A percentile compares a stretch with the other conserved stretches of the same genome.
phyloP scores from a whole-genome alignment of 2,888 invertebrate species.

The Brenthis ino region DNA sequence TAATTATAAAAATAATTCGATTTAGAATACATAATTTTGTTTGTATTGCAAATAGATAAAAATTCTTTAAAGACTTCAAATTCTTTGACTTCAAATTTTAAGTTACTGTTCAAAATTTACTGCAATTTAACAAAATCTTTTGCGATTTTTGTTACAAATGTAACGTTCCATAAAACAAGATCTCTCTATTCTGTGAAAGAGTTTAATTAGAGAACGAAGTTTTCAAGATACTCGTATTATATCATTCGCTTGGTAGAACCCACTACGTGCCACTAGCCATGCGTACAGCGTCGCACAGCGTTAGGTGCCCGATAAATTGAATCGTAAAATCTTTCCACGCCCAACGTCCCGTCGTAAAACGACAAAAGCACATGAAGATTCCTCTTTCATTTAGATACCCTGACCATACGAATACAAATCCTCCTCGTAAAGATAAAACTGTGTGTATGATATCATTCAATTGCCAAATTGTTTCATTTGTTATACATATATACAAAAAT shows the following conservation, averaged over 20 bases:
- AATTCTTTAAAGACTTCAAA: too few relatives aligned
- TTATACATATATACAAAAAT: background rate
- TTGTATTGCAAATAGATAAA: too few relatives aligned
- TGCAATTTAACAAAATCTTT: too few relatives aligned
- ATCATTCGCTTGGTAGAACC: slow-evolving; percentile 5
- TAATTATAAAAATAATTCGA: too few relatives aligned
- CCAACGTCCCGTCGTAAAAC: slow-evolving; percentile 28
- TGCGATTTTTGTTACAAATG: too few relatives aligned
- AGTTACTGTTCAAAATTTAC: too few relatives aligned
- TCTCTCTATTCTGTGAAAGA: too few relatives aligned
- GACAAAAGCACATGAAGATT: slow-evolving; percentile 26
- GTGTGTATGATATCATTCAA: slow-evolving; percentile 7
- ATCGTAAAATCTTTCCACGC: slow-evolving; percentile 27
- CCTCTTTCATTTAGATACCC: slow-evolving; percentile 26
- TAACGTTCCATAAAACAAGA: too few relatives aligned
- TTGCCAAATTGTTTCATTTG: background rate
- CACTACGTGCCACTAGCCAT: background rate
- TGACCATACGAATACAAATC: slow-evolving; percentile 14
- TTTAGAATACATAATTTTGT: too few relatives aligned
- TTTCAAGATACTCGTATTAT: background rate
- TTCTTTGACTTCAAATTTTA: too few relatives aligned
- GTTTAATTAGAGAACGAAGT: too few relatives aligned
- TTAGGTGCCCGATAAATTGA: slow-evolving; percentile 20
- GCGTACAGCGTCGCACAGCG: slow-evolving; percentile 17
- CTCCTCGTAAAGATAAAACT: slow-evolving; percentile 40